Evolutionary conservation across 2,113 vertebrate genomes (phyloP).

Genomic region (Archilochus colubris): DNA sequence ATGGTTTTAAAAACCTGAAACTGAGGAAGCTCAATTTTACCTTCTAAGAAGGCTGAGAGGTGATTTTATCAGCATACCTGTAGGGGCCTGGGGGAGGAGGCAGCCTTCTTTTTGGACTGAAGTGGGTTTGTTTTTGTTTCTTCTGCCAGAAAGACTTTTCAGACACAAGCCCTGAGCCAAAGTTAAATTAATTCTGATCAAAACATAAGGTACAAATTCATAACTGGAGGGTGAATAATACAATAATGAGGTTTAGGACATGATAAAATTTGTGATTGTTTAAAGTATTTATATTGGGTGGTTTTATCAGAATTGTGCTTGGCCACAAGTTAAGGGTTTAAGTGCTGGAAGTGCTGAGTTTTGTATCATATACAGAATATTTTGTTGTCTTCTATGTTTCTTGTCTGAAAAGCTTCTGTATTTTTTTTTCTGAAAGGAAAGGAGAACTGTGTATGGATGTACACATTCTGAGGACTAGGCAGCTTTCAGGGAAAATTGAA

Average conservation of each 20-base stretch:
- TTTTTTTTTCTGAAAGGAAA: background rate
- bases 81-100: background rate
- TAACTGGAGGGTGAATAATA: background rate
- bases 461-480: background rate
- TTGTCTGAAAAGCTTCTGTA: background rate
- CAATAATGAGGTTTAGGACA: accelerated
- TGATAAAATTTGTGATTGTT: background rate
- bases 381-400: background rate
- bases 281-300: background rate
- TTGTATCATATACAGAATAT: accelerated
- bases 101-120: background rate
- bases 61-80: background rate
- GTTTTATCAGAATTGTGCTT: background rate
- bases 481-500: background rate
- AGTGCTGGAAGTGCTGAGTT: background rate
- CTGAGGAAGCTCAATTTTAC: background rate
- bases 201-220: background rate
- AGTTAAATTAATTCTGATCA: background rate
- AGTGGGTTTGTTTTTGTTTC: background rate
- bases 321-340: background rate
- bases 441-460: background rate
- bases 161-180: background rate
- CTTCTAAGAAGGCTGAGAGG: background rate
- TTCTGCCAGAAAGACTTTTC: background rate
- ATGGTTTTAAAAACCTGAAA: background rate